These are phyloP conservation scores for Pseudorhiza aurosa DNA, from an alignment of 30 jellyfish, hydroid and myxozoan species.

Conservation along the genomic window DNA sequence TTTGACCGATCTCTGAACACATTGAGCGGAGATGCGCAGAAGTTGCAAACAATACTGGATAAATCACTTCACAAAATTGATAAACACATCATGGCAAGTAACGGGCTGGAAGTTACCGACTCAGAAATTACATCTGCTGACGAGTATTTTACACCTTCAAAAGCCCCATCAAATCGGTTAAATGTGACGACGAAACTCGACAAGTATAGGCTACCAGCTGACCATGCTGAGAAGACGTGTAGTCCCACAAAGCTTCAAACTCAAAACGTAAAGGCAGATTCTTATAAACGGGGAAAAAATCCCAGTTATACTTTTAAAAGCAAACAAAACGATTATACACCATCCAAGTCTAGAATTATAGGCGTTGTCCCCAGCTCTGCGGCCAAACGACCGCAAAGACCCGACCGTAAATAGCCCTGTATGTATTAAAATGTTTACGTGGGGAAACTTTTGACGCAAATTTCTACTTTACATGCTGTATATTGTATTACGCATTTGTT, in stretches of 20 bases:
- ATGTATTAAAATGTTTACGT: too few species aligned
- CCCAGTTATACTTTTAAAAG: background rate
- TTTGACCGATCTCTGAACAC: constrained; percentile 91
- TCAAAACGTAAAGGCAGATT: background rate
- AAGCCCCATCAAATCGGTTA: background rate
- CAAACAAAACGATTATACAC: background rate
- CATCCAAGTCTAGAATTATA: background rate
- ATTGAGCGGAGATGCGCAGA: constrained; percentile 80
- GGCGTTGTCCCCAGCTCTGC: background rate
- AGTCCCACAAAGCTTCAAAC: background rate
- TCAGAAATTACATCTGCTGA: constrained; percentile 80
- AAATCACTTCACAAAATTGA: constrained; percentile 88
- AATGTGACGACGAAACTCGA: constrained; percentile 45
- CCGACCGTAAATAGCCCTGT: constrained; percentile 8
- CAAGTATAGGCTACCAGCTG: constrained; percentile 35
- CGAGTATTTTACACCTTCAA: constrained; percentile 14
- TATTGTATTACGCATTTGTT: too few species aligned
- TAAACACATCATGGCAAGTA: constrained; percentile 63
- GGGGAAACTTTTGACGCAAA: too few species aligned
- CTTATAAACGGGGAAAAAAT: background rate
- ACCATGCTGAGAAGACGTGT: background rate
- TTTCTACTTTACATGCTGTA: too few species aligned
- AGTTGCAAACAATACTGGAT: constrained; percentile 77
- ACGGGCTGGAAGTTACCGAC: constrained; percentile 67
- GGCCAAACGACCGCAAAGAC: background rate